Evolutionary conservation across 2,888 invertebrate genomes (phyloP), one percentile per base, ranked within the genome.

Genomic region (Leucophora obtusa): DNA sequence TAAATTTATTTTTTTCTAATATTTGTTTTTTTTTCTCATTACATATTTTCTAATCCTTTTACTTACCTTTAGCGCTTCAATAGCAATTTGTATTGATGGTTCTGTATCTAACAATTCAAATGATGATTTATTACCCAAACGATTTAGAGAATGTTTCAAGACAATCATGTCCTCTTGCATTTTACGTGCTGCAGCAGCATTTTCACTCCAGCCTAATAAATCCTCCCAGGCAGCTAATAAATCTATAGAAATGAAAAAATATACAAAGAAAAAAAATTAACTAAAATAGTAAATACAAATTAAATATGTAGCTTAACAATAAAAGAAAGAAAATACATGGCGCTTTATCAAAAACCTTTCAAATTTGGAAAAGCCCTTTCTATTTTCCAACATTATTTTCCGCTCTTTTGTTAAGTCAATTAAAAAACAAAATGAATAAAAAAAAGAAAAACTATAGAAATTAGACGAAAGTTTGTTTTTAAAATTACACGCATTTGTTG

Each of bases 141-240:
- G 89, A 84, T 87, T 85, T 54, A 91, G 84, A 78, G 87, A 85
- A 82, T 88, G 87, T 85, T 89, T 90, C 84, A 91, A 82, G 66
- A 87, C 84, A 83, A 88, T 87, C 90, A 91, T 91, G 87, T 91
- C 90, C 86, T 90, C 89, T 85, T 91, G 91, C 87, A 90, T 86
- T 83, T 90, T 87, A 83, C 90, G 87, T 84, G 90, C 91, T 24
- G 86, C 87, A 17, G 89, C 87, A 65, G 90, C 90, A 88, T 90
- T 91, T 88, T 91, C 90, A 86, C 90, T 91, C 91, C 91, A 91
- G 84, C 85, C 87, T 58, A 90, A 86, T 82, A 91, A 84, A 87
- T 89, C 90, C 86, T 90, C 90, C 91, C 91, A 91, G 82, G 89
- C 89, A 70, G 89, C 89, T 85, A 91, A 87, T 84, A 91, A 86